phyloP scores from a whole-genome alignment of 2,113 vertebrate species.

The Syngnathus scovelli region DNA sequence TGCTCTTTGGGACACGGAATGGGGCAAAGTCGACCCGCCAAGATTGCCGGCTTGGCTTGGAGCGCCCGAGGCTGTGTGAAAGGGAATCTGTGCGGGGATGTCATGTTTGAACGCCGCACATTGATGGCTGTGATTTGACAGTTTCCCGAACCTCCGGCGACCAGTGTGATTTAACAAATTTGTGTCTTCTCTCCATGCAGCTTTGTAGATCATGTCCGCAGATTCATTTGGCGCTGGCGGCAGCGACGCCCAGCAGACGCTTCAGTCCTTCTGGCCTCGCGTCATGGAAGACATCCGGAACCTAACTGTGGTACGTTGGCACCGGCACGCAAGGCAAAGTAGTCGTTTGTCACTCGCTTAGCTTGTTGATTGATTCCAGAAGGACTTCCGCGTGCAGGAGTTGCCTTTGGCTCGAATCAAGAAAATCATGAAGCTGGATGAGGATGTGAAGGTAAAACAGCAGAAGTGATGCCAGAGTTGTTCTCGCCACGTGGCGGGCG shows the following conservation, averaged over 20 bases:
- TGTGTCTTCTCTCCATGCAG: slow-evolving; percentile 43
- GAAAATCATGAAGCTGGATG: slow-evolving; percentile 99
- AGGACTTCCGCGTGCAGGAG: slow-evolving; percentile 97
- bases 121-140: background rate
- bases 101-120: background rate
- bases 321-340: background rate
- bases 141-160: background rate
- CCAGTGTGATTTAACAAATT: too few relatives aligned
- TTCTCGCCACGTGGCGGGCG: background rate
- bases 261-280: slow-evolving; percentile 97
- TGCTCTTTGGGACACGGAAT: background rate
- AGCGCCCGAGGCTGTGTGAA: background rate
- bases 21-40: background rate
- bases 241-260: slow-evolving; percentile 92
- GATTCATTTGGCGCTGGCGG: slow-evolving; percentile 82
- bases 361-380: slow-evolving; percentile 71
- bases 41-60: background rate
- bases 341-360: background rate
- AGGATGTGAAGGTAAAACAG: slow-evolving; percentile 89
- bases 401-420: slow-evolving; percentile 96
- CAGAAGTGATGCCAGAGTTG: background rate
- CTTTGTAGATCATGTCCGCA: slow-evolving; percentile 80
- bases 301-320: slow-evolving; percentile 82
- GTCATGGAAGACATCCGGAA: slow-evolving; percentile 98
- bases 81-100: background rate